Evolutionary conservation across 2,888 invertebrate species (phyloP), one percentile per base, ranked within the genome.

Genomic region (Ectemnius continuus): DNA sequence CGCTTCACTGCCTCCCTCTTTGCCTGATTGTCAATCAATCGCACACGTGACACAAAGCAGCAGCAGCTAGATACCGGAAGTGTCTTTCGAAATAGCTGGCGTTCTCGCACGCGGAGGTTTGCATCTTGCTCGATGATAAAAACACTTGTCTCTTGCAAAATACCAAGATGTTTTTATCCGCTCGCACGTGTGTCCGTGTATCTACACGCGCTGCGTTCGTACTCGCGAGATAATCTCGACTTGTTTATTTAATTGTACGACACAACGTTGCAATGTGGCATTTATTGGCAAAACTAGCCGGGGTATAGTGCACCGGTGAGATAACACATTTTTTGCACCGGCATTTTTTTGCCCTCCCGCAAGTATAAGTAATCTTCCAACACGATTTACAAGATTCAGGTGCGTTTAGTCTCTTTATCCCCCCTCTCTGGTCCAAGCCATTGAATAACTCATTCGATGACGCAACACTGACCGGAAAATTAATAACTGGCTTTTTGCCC

Each of bases 321-420:
- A 48, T 62, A 62, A 61, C 16, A n/a, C 14, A 14, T 13, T 62
- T 62, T 48, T 62, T 23, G 4, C 26, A 26, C 26, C n/a, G 6
- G 1, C 4, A 6, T 60, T 60, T 46, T 61, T 61, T n/a, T 6
- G 46, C 2, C 62, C 62, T 62, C 47, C 62, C 48, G 48, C 26
- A 23, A 62, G 62, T 23, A 48, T 62, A 62, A 48, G 16, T 62
- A 62, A 62, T 47, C n/a, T 0, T 26, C 4, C 20, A 45, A 26
- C 2, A 45, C 45, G 16, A 63, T 62, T 63, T 56, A 26, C 8
- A 26, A 56, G 16, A 63, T 62, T 63, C 67, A 72, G n/a, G 58
- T 48, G 59, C 59, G 16, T 58, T 66, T 61, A 16, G 36, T 72
- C 62, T 62, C 48, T 71, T 58, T 23, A 0, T 14, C 14, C 8